Percentiles rank a stretch among this genome's conserved stretches.
phyloP scores from a whole-genome alignment of 2,797 vertebrate genomes.

The Leuciscus waleckii region DNA sequence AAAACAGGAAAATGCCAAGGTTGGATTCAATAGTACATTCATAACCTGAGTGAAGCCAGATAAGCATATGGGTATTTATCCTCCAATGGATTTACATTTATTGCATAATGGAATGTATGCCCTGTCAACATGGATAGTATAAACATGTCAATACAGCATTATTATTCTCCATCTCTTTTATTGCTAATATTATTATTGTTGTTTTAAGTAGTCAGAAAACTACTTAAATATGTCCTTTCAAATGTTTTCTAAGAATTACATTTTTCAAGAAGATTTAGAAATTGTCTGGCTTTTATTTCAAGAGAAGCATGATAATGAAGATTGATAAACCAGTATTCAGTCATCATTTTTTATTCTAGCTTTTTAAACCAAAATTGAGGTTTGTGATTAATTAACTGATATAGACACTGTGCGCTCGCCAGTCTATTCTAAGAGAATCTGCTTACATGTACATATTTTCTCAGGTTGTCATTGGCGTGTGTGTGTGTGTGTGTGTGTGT shows the following conservation, averaged over 20 bases:
- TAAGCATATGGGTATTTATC: too few species aligned
- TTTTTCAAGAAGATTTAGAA: not conserved
- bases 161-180: not conserved
- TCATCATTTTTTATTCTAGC: slow-evolving; percentile 9
- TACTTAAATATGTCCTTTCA: not conserved
- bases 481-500: not conserved
- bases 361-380: not conserved
- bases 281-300: not conserved
- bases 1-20: not conserved
- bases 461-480: not conserved
- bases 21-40: not conserved
- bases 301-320: not conserved
- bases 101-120: too few species aligned
- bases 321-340: slow-evolving; percentile 5
- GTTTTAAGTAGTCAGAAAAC: not conserved
- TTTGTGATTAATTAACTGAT: slow-evolving; percentile 37
- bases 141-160: not conserved
- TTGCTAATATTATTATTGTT: not conserved
- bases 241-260: not conserved
- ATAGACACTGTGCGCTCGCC: not conserved
- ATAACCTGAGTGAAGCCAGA: not conserved
- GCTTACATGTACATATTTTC: slow-evolving; percentile 6
- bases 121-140: too few species aligned
- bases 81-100: too few species aligned
- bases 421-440: not conserved